phyloP scores from a whole-genome alignment of 2,797 vertebrate genomes.

The Synanceia verrucosa region DNA sequence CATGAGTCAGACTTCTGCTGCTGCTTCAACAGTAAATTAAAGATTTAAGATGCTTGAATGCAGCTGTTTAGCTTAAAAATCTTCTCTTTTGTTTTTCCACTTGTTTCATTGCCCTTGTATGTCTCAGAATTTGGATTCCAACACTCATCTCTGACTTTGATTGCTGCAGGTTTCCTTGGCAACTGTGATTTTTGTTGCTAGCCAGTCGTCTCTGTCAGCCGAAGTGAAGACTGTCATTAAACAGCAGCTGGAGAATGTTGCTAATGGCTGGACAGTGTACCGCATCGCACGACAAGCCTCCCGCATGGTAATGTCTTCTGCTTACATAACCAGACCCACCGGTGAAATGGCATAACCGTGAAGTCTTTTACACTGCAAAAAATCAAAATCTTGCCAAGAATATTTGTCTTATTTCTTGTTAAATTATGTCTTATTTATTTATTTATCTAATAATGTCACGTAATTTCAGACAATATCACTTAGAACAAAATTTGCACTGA shows the following conservation, averaged over 20 bases:
- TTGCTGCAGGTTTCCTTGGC: conserved; percentile 91
- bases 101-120: background rate
- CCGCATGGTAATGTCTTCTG: conserved; percentile 85
- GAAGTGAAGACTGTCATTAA: conserved; percentile 95
- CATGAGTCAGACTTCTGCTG: background rate
- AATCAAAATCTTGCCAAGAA: too few relatives aligned
- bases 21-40: background rate
- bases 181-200: conserved; percentile 97
- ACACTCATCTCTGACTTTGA: background rate
- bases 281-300: conserved; percentile 97
- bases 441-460: too few relatives aligned
- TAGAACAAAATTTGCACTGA: too few relatives aligned
- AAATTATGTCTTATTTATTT: too few relatives aligned
- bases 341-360: background rate
- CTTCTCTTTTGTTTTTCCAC: background rate
- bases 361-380: too few relatives aligned
- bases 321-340: background rate
- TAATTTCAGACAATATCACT: too few relatives aligned
- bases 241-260: conserved; percentile 93
- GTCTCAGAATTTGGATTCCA: background rate
- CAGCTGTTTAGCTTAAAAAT: background rate
- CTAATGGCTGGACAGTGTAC: conserved; percentile 98
- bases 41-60: background rate
- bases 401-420: too few relatives aligned
- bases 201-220: conserved; percentile 91